A percentile compares a stretch with the other conserved stretches of the same genome.
phyloP scores from a whole-genome alignment of 1,140 invertebrate species.

The Ctenoplectra terminalis region DNA sequence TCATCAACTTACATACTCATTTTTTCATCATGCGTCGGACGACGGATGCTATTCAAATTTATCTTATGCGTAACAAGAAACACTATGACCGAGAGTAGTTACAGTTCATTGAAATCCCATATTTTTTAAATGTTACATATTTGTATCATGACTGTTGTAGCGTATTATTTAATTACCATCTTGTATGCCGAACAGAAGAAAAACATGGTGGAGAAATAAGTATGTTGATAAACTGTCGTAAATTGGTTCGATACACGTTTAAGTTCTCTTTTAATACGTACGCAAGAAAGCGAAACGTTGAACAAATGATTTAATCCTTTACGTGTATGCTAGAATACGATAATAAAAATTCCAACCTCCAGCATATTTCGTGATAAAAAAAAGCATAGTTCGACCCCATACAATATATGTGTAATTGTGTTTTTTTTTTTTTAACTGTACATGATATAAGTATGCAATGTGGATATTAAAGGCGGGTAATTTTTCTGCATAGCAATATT shows the following conservation, averaged over 20 bases:
- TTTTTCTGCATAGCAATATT: slow-evolving; percentile 20
- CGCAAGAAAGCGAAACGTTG: neutral
- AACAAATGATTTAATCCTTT: slow-evolving; percentile 38
- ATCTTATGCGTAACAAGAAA: slow-evolving; percentile 11
- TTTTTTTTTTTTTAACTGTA: neutral
- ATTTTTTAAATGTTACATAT: slow-evolving; percentile 54
- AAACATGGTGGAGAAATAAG: slow-evolving; percentile 25
- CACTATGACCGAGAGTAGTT: neutral
- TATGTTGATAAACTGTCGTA: slow-evolving; percentile 1
- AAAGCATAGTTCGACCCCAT: neutral
- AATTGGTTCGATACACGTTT: slow-evolving; percentile 16
- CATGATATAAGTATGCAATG: neutral
- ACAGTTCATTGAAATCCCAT: slow-evolving; percentile 16
- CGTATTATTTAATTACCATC: slow-evolving; percentile 22
- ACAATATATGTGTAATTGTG: slow-evolving; percentile 1
- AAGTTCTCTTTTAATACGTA: slow-evolving; percentile 30
- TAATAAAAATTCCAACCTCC: slow-evolving; percentile 17
- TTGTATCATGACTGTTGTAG: slow-evolving; percentile 44
- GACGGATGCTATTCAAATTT: neutral
- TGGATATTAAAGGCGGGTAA: neutral
- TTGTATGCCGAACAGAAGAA: neutral
- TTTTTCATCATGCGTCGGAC: slow-evolving; percentile 23
- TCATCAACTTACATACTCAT: slow-evolving; percentile 28
- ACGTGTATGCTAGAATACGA: slow-evolving; percentile 19
- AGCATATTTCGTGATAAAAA: neutral